Evolutionary conservation across 2,888 invertebrate species (phyloP).

Genomic region (Branchipolynoe longqiensis): DNA sequence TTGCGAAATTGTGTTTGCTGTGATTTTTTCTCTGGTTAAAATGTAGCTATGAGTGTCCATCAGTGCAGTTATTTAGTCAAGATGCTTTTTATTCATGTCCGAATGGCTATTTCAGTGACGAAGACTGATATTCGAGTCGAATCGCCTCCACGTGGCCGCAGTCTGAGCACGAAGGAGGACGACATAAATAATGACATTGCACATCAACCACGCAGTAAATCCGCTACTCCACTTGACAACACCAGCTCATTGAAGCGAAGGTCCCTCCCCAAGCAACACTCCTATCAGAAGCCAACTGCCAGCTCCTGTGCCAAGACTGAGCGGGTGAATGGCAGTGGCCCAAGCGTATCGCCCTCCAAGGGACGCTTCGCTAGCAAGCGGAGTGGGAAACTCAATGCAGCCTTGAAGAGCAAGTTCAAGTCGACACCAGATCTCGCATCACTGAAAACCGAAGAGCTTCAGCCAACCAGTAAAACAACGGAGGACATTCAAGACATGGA

Average conservation of each 20-base stretch:
- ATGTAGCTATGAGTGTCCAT: too few relatives aligned
- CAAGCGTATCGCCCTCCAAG: background rate
- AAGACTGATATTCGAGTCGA: constrained; percentile 37
- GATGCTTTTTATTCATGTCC: background rate
- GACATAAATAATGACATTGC: background rate
- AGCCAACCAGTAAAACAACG: constrained; percentile 32
- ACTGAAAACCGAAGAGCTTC: constrained; percentile 22
- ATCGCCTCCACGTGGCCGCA: constrained; percentile 24
- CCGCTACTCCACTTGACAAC: constrained; percentile 18
- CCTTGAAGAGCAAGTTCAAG: constrained; percentile 59
- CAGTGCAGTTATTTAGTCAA: too few relatives aligned
- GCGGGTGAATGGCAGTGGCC: too few relatives aligned
- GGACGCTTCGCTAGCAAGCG: background rate
- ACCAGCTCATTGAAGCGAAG: constrained; percentile 4
- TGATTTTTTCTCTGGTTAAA: too few relatives aligned
- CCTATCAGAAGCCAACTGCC: constrained; percentile 53
- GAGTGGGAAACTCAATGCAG: constrained; percentile 48
- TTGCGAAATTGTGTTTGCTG: too few relatives aligned
- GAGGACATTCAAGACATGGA: constrained; percentile 40
- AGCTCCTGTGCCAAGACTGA: constrained; percentile 51
- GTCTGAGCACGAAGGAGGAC: constrained; percentile 30
- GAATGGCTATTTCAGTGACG: constrained; percentile 11
- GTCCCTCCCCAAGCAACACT: constrained; percentile 30
- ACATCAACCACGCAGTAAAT: constrained; percentile 24
- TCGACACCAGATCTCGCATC: constrained; percentile 59